Evolutionary conservation across 2,113 vertebrate genomes (phyloP).

Genomic region (Boleophthalmus pectinirostris): DNA sequence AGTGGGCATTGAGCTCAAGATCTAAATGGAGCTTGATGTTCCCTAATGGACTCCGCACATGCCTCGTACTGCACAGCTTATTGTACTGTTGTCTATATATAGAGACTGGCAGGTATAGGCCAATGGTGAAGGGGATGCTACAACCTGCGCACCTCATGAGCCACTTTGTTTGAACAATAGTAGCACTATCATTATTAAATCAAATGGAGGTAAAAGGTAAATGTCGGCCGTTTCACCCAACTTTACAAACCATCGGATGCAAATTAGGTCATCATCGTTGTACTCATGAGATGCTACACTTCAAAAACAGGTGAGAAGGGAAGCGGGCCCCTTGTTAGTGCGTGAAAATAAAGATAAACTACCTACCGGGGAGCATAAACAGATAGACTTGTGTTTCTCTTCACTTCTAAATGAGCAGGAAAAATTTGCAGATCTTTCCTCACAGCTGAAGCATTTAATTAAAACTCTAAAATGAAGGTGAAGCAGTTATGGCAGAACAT

Average conservation of each 20-base stretch:
- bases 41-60: not conserved
- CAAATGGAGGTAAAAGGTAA: constrained; percentile 24
- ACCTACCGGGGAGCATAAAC: constrained; percentile 19
- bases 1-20: constrained; percentile 1
- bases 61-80: not conserved
- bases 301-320: constrained; percentile 36
- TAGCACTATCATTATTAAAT: constrained; percentile 11
- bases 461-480: constrained; percentile 50
- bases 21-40: constrained; percentile 12
- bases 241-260: constrained; percentile 51
- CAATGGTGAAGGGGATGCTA: not conserved
- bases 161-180: not conserved
- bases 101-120: not conserved
- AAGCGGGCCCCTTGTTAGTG: constrained; percentile 18
- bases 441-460: constrained; percentile 46
- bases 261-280: constrained; percentile 56
- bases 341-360: constrained; percentile 24
- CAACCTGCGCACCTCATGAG: no score
- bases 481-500: constrained; percentile 41
- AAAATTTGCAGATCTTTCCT: constrained; percentile 8
- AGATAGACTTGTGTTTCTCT: not conserved
- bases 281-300: constrained; percentile 33
- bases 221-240: constrained; percentile 24
- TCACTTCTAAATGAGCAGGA: constrained; percentile 1
- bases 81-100: not conserved